Evolutionary conservation across 2,888 invertebrate genomes (phyloP).

Genomic region (Schizaphis graminum): DNA sequence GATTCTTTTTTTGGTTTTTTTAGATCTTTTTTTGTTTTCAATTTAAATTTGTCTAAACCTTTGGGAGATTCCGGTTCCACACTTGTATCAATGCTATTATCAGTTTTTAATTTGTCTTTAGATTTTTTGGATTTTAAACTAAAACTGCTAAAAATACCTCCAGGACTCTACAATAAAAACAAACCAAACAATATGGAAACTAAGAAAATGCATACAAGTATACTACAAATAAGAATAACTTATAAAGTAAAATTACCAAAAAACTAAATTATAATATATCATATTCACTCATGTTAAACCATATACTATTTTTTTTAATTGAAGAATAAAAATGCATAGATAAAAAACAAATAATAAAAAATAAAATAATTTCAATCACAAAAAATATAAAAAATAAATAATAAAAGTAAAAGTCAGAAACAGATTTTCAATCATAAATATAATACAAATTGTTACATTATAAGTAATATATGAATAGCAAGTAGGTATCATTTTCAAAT

Average conservation of each 20-base stretch:
- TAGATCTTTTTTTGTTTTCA: slow-evolving; percentile 70
- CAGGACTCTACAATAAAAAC: slow-evolving; percentile 67
- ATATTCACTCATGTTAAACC: not conserved
- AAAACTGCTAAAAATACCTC: slow-evolving; percentile 67
- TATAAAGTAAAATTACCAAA: slow-evolving; percentile 7
- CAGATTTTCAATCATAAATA: not conserved
- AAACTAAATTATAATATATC: not conserved
- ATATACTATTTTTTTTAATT: not conserved
- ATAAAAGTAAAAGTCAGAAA: not conserved
- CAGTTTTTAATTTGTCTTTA: slow-evolving; percentile 65
- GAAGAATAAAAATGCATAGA: not conserved
- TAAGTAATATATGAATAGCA: not conserved
- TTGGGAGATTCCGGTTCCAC: slow-evolving; percentile 58
- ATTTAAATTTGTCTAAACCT: slow-evolving; percentile 61
- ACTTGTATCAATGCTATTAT: slow-evolving; percentile 25
- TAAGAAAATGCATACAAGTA: slow-evolving; percentile 62
- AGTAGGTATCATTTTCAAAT: not conserved
- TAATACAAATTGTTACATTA: not conserved
- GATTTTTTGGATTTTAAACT: slow-evolving; percentile 66
- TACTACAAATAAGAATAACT: not conserved
- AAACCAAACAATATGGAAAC: slow-evolving; percentile 66
- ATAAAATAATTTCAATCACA: not conserved
- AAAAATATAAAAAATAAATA: not conserved
- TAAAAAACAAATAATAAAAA: not conserved
- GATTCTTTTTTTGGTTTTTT: slow-evolving; percentile 71